These are phyloP conservation scores for Lordiphosa stackelbergi DNA, from an alignment of 1,140 invertebrate species.

Conservation along the genomic window DNA sequence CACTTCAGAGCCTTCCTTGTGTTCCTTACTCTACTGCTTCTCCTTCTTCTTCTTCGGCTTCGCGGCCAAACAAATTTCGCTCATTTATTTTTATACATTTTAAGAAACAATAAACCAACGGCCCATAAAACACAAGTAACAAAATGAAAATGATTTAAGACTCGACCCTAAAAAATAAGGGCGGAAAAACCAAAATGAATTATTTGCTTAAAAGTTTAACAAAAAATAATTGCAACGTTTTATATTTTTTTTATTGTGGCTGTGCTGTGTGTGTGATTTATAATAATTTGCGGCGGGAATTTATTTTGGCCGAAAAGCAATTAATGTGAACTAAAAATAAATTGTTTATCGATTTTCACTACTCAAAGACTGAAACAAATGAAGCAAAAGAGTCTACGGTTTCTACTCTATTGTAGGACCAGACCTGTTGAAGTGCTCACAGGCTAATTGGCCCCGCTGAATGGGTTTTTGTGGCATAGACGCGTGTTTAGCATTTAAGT, in stretches of 20 bases:
- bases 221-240: constrained; percentile 42
- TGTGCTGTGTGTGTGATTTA: no score
- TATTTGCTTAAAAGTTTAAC: constrained; percentile 37
- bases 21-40: constrained; percentile 10
- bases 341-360: no score
- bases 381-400: no score
- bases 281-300: no score
- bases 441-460: no score
- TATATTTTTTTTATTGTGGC: constrained; percentile 2
- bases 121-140: constrained; percentile 72
- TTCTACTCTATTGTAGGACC: no score
- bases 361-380: no score
- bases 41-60: not conserved
- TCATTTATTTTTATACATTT: constrained; percentile 74
- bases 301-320: no score
- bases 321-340: no score
- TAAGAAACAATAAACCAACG: constrained; percentile 75
- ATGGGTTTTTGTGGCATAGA: not conserved
- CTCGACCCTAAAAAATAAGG: not conserved
- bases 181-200: constrained; percentile 13
- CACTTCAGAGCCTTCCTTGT: constrained; percentile 37
- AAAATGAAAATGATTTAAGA: constrained; percentile 74
- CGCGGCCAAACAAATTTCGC: constrained; percentile 36
- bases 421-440: no score
- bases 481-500: constrained; percentile 13